These are phyloP conservation scores for Ethmia dodecea DNA, from an alignment of 2,888 invertebrate species.

Conservation along the genomic window DNA sequence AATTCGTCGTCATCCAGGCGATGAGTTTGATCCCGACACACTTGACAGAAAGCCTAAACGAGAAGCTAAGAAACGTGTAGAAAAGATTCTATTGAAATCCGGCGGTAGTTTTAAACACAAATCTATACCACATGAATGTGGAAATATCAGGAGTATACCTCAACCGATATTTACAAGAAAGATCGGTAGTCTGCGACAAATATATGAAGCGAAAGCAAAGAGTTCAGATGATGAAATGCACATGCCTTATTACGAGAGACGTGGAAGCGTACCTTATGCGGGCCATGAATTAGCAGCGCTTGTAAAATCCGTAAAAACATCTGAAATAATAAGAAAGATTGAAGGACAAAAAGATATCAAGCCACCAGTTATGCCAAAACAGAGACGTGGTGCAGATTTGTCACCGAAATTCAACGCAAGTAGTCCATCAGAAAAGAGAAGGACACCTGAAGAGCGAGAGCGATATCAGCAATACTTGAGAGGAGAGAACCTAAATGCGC, in stretches of 20 bases:
- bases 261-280: conserved; percentile 53
- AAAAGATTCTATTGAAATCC: conserved; percentile 79
- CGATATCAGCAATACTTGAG: conserved; percentile 47
- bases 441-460: conserved; percentile 53
- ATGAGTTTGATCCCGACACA: conserved; percentile 91
- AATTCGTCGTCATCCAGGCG: conserved; percentile 80
- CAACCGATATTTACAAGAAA: conserved; percentile 71
- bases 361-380: conserved; percentile 64
- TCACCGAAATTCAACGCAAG: conserved; percentile 48
- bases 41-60: conserved; percentile 84
- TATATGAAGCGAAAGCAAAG: conserved; percentile 85
- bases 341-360: conserved; percentile 47
- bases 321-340: conserved; percentile 51
- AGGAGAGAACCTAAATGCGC: conserved; percentile 50
- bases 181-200: conserved; percentile 86
- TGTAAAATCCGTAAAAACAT: conserved; percentile 44
- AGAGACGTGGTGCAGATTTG: conserved; percentile 41
- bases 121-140: conserved; percentile 41
- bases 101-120: conserved; percentile 85
- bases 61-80: conserved; percentile 57
- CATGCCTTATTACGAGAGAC: conserved; percentile 44
- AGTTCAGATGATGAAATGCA: conserved; percentile 42
- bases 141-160: conserved; percentile 37
- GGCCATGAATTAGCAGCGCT: conserved; percentile 49
- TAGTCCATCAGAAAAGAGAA: conserved; percentile 49